Conservation (phyloP, 1,140 invertebrate genomes). For the Paraescarpia echinospica region DNA sequence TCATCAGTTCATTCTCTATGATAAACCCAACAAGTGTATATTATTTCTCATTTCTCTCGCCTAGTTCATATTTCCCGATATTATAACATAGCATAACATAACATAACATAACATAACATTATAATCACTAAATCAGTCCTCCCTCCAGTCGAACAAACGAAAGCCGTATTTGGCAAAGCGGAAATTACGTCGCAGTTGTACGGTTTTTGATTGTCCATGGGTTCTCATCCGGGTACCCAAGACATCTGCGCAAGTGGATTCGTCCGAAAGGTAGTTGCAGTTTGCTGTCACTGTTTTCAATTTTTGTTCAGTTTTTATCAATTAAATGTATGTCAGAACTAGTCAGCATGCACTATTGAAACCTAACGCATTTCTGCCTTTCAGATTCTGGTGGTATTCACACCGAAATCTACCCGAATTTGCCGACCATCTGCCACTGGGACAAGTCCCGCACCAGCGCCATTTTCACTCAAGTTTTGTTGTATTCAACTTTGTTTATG, state of each 20-base stretch:
- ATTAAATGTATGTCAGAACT: neutral
- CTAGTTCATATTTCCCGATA: too few relatives aligned
- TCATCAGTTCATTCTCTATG: too few relatives aligned
- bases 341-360: neutral
- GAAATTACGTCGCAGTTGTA: neutral
- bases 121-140: neutral
- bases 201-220: neutral
- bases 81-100: neutral
- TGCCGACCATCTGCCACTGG: constrained; percentile 2
- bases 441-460: constrained; percentile 3
- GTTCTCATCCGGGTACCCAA: neutral
- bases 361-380: neutral
- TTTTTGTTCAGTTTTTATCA: neutral
- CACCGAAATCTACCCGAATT: neutral
- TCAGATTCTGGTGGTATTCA: neutral
- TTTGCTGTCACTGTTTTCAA: neutral
- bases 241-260: constrained; percentile 3
- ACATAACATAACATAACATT: too few relatives aligned
- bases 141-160: neutral
- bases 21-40: too few relatives aligned
- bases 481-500: constrained; percentile 40
- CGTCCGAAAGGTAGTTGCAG: neutral
- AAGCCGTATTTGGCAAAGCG: neutral
- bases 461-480: constrained; percentile 14
- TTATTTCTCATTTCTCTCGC: too few relatives aligned